These are phyloP conservation scores for Asteroscopus sphinx DNA, from an alignment of 2,888 invertebrate genomes.

Conservation along the genomic window DNA sequence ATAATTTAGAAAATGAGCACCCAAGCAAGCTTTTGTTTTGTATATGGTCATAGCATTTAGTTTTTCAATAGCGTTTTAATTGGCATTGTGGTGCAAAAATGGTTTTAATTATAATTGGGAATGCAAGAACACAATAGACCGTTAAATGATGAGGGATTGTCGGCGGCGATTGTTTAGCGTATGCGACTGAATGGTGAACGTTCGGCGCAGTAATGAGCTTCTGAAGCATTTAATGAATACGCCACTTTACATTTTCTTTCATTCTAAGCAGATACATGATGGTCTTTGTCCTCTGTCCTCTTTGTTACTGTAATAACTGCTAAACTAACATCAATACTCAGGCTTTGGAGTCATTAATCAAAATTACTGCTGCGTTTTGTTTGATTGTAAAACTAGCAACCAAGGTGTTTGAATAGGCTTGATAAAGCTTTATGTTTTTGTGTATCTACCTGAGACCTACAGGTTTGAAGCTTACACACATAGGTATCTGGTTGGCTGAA, in stretches of 20 bases:
- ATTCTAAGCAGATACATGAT: constrained; percentile 59
- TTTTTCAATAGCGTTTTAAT: constrained; percentile 65
- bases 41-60: constrained; percentile 36
- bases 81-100: constrained; percentile 66
- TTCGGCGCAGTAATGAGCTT: constrained; percentile 80
- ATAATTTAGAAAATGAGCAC: constrained; percentile 44
- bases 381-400: constrained; percentile 29
- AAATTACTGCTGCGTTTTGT: constrained; percentile 6
- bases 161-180: constrained; percentile 75
- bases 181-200: constrained; percentile 77
- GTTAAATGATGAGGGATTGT: constrained; percentile 78
- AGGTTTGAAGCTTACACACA: constrained; percentile 8
- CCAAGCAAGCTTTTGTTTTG: constrained; percentile 47
- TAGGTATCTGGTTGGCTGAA: constrained; percentile 27
- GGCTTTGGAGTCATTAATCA: constrained; percentile 3
- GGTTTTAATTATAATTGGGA: constrained; percentile 78
- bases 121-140: constrained; percentile 74
- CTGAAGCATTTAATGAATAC: constrained; percentile 75
- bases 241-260: constrained; percentile 64
- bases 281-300: constrained; percentile 35
- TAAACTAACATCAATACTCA: constrained; percentile 26
- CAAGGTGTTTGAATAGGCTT: constrained; percentile 22
- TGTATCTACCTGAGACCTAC: not conserved
- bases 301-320: constrained; percentile 27
- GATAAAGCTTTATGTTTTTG: constrained; percentile 33